A percentile compares a stretch with the other conserved stretches of the same genome.
phyloP scores from a whole-genome alignment of 2,113 vertebrate genomes.

The Cavia aperea region DNA sequence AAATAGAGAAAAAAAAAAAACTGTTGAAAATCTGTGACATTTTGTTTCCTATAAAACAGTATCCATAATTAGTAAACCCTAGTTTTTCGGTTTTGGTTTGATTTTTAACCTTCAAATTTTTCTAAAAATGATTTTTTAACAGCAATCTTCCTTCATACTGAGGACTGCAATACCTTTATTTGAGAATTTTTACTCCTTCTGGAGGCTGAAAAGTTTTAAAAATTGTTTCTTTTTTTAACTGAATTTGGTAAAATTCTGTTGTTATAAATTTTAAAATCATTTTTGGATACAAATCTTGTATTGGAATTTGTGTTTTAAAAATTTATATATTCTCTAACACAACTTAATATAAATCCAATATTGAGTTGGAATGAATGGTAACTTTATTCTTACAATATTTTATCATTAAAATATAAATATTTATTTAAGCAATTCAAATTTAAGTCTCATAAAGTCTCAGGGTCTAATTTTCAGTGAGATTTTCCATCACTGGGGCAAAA shows the following conservation, averaged over 20 bases:
- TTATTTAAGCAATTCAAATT: not conserved
- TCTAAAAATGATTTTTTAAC: not conserved
- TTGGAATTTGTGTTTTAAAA: not conserved
- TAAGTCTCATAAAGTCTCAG: not conserved
- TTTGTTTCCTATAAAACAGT: not conserved
- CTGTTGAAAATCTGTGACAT: not conserved
- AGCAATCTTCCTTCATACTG: not conserved
- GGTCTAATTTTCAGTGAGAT: too few relatives aligned
- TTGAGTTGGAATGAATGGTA: not conserved
- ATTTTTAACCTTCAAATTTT: not conserved
- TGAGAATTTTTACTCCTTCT: not conserved
- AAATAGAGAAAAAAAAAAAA: not conserved
- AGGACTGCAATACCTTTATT: not conserved
- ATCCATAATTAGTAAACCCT: not conserved
- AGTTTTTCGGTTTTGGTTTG: not conserved
- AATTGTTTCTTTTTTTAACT: not conserved
- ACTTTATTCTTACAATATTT: not conserved
- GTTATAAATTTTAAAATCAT: not conserved
- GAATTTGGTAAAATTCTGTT: not conserved
- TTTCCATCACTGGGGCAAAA: too few relatives aligned
- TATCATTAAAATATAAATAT: not conserved
- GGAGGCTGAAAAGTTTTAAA: not conserved
- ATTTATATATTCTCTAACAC: not conserved
- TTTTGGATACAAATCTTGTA: not conserved
- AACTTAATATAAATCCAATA: not conserved